phyloP scores from a whole-genome alignment of 2,113 vertebrate species.

The Spea multiplicata region DNA sequence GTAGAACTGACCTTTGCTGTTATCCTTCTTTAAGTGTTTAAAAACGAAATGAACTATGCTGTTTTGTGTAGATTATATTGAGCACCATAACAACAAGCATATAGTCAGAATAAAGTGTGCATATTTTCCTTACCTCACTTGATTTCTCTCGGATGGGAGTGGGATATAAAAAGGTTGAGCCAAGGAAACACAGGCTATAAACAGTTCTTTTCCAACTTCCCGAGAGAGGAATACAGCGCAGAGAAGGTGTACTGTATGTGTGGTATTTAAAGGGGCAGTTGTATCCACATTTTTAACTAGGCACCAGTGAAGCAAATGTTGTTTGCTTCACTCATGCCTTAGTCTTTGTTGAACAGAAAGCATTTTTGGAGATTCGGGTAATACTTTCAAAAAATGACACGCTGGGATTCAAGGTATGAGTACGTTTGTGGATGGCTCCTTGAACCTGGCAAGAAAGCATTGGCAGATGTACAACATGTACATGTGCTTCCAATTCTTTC shows the following conservation, averaged over 20 bases:
- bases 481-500: no score
- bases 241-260: neutral
- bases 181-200: slow-evolving; percentile 26
- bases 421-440: no score
- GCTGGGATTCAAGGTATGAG: no score
- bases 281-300: neutral
- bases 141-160: slow-evolving; percentile 7
- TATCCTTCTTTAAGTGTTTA: neutral
- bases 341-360: no score
- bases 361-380: no score
- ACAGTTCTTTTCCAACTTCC: slow-evolving; percentile 29
- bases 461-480: no score
- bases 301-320: neutral
- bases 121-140: slow-evolving; percentile 5
- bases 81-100: neutral
- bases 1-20: neutral
- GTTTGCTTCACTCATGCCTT: no score
- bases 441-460: no score
- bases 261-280: neutral
- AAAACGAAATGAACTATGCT: neutral
- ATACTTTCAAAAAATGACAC: no score
- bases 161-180: neutral
- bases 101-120: neutral
- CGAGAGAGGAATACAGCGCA: neutral
- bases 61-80: neutral